Base-by-base conservation (phyloP, 2,113 vertebrate genomes). In the Lepidothrix coronata region DNA sequence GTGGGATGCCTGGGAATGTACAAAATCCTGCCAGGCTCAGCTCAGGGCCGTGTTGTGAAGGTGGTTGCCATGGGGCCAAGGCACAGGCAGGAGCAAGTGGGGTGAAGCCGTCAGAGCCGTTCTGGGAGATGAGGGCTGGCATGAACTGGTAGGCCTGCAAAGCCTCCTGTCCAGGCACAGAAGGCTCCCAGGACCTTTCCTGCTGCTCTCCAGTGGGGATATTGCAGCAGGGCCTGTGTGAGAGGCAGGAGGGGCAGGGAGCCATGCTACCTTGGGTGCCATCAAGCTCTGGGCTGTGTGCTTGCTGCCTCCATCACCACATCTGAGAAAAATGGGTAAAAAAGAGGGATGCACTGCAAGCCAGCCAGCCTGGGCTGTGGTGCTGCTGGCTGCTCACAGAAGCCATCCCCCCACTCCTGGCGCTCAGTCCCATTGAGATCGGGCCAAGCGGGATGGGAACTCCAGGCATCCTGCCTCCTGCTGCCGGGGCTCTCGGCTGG, bases 401-500 rank as follows among this genome's bases (percentile, higher is more conserved):
- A 96, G 93, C 68, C 89, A n/a, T 44, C 18, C 61, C 75, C 67
- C 63, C 1, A 2, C 63, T 85, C 6, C 88, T 97, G 96, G 97
- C 95, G 13, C 70, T 1, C 6, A 87, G 82, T 96, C 62, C 93
- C 85, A 49, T 22, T 96, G 97, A 91, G 93, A 68, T 59, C 1
- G 91, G 70, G 96, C 96, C 97, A 96, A 93, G 95, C 86, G 73
- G 91, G 94, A 93, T 17, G 83, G 86, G 97, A 97, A 98, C 94
- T 97, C 52, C 92, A 94, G 97, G 94, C 96, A 97, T 92, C 96
- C 95, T 82, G 95, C 93, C 96, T 93, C 85, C 88, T 68, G 97
- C 93, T 13, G 41, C 81, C 62, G 73, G 81, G 21, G 15, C 94
- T 93, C 82, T 80, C 27, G 63, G 59, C 65, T 5, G 5, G 82